A percentile compares a stretch with the other conserved stretches of the same genome.
These are phyloP conservation scores for Mixornis gularis DNA, from an alignment of 2,113 vertebrate species.

Conservation along the genomic window DNA sequence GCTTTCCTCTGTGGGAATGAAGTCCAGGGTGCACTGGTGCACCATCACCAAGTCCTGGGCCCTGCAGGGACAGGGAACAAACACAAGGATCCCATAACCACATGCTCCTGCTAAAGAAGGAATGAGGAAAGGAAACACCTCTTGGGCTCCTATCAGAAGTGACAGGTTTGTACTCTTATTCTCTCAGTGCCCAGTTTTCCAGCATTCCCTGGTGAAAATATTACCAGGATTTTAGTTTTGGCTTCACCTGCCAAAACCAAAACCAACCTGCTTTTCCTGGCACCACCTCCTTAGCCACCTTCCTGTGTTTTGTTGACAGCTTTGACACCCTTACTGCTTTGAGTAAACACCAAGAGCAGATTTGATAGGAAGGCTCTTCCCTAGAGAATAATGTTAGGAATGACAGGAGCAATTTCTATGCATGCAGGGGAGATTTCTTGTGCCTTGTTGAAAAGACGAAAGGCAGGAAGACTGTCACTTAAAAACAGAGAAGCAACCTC, in stretches of 20 bases:
- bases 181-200: background rate
- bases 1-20: accelerated
- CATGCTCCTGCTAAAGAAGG: background rate
- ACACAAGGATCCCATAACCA: accelerated
- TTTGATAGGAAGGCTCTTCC: background rate
- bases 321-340: background rate
- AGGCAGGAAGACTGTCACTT: background rate
- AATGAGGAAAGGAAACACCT: background rate
- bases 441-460: background rate
- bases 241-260: background rate
- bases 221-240: background rate
- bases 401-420: background rate
- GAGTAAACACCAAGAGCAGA: background rate
- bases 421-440: background rate
- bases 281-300: background rate
- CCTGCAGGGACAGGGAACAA: background rate
- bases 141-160: background rate
- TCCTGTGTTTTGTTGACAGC: background rate
- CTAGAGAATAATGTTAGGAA: background rate
- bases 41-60: background rate
- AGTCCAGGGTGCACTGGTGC: accelerated
- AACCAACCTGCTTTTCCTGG: background rate
- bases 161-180: background rate
- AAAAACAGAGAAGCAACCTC: background rate
- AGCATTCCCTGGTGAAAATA: background rate